Percentiles rank a stretch among this genome's conserved stretches.
phyloP scores from a whole-genome alignment of 1,140 invertebrate species.

The Acromyrmex heyeri region DNA sequence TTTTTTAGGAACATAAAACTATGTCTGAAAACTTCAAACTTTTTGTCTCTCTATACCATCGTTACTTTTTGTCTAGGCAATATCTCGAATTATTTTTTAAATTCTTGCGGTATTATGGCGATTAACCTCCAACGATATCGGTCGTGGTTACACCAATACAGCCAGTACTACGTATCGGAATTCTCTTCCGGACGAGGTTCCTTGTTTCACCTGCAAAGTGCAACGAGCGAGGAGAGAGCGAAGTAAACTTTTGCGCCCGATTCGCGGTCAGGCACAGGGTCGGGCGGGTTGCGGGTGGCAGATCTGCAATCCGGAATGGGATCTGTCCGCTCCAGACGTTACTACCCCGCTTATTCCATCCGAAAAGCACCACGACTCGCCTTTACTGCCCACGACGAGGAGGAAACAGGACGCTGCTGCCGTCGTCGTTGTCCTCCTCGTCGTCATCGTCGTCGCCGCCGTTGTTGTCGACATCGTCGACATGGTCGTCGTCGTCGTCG shows the following conservation, averaged over 20 bases:
- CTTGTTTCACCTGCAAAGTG: conserved; percentile 83
- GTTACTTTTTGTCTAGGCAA: background rate
- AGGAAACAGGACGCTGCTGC: conserved; percentile 68
- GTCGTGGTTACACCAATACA: conserved; percentile 55
- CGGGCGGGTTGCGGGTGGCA: conserved; percentile 80
- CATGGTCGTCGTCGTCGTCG: background rate
- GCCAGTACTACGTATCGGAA: conserved; percentile 71
- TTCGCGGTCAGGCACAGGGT: conserved; percentile 77
- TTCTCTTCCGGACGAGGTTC: conserved; percentile 71
- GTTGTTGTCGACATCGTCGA: conserved; percentile 50
- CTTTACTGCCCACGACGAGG: conserved; percentile 72
- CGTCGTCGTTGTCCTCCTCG: conserved; percentile 11
- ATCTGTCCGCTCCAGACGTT: conserved; percentile 86
- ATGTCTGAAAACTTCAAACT: background rate
- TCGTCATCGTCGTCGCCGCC: conserved; percentile 33
- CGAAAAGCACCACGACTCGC: conserved; percentile 77
- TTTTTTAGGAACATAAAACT: background rate
- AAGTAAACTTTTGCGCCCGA: conserved; percentile 77
- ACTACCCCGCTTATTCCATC: conserved; percentile 76
- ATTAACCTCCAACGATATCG: conserved; percentile 45
- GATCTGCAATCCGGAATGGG: conserved; percentile 86
- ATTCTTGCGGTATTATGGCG: conserved; percentile 6
- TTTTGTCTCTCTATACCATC: background rate
- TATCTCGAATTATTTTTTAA: conserved; percentile 13
- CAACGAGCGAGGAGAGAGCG: conserved; percentile 67